Conservation (phyloP, 23 tunicate species). For the Ciona savignyi region DNA sequence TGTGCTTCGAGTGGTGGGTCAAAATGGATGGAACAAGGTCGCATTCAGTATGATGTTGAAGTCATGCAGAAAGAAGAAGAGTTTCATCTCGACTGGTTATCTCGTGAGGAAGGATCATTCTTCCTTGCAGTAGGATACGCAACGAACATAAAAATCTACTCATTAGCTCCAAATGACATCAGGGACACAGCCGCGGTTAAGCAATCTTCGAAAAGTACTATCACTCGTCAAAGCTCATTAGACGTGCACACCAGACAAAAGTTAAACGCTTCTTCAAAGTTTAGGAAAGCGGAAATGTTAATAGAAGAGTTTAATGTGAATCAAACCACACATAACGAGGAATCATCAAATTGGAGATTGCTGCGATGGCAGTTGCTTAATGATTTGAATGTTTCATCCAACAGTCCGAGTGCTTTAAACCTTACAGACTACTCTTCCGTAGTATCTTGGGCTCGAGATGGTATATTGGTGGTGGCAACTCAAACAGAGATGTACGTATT, state of each 20-base stretch:
- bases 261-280: slow-evolving; percentile 25
- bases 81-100: slow-evolving; percentile 82
- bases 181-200: slow-evolving; percentile 5
- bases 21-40: slow-evolving; percentile 59
- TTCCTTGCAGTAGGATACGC: slow-evolving; percentile 54
- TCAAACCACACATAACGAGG: background rate
- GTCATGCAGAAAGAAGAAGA: background rate
- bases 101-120: slow-evolving; percentile 72
- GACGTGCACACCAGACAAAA: slow-evolving; percentile 74
- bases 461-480: slow-evolving; percentile 74
- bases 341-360: slow-evolving; percentile 15
- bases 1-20: slow-evolving; percentile 85
- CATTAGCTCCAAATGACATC: slow-evolving; percentile 54
- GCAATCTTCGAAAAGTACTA: slow-evolving; percentile 5
- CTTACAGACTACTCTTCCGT: slow-evolving; percentile 5
- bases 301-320: background rate
- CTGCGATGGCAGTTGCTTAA: slow-evolving; percentile 33
- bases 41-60: slow-evolving; percentile 5
- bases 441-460: slow-evolving; percentile 94
- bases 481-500: slow-evolving; percentile 91
- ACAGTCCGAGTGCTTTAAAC: slow-evolving; percentile 3
- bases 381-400: slow-evolving; percentile 10
- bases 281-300: background rate
- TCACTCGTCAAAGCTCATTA: slow-evolving; percentile 49
- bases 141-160: slow-evolving; percentile 41